These are phyloP conservation scores for Oplegnathus fasciatus DNA, from an alignment of 2,113 vertebrate genomes.

Conservation along the genomic window DNA sequence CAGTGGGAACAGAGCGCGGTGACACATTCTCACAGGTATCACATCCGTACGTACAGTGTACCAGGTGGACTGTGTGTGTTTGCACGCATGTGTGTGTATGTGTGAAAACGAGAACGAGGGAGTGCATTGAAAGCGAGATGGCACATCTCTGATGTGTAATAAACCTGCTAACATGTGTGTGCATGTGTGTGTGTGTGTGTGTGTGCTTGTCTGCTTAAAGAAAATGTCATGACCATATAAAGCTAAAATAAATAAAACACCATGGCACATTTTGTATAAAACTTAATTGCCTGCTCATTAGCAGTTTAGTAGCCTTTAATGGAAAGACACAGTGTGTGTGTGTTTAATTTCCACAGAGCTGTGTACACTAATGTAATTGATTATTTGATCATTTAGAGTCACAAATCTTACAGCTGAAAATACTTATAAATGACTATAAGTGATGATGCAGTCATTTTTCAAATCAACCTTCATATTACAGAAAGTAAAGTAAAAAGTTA, in stretches of 20 bases:
- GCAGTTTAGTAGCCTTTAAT: slow-evolving; percentile 1
- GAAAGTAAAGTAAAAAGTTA: not conserved
- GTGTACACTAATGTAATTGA: not conserved
- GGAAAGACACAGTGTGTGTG: not conserved
- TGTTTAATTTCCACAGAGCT: no score
- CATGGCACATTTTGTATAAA: not conserved
- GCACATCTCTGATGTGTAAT: slow-evolving; percentile 6
- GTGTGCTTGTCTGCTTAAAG: not conserved
- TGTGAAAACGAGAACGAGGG: not conserved
- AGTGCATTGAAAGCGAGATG: not conserved
- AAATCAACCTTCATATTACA: not conserved
- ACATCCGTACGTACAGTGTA: slow-evolving; percentile 72
- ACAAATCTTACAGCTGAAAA: not conserved
- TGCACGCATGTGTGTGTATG: slow-evolving; percentile 26
- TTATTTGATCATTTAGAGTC: not conserved
- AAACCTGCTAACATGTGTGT: slow-evolving; percentile 1
- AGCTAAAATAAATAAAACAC: slow-evolving; percentile 1
- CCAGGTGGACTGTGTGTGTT: slow-evolving; percentile 66
- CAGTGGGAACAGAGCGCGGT: slow-evolving; percentile 80
- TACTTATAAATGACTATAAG: not conserved
- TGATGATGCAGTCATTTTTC: not conserved
- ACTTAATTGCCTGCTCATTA: slow-evolving; percentile 18
- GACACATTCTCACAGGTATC: slow-evolving; percentile 87
- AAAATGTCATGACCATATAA: not conserved
- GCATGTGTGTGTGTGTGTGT: not conserved